phyloP scores from a whole-genome alignment of 2,113 vertebrate genomes.

The Lycocorax pyrrhopterus region DNA sequence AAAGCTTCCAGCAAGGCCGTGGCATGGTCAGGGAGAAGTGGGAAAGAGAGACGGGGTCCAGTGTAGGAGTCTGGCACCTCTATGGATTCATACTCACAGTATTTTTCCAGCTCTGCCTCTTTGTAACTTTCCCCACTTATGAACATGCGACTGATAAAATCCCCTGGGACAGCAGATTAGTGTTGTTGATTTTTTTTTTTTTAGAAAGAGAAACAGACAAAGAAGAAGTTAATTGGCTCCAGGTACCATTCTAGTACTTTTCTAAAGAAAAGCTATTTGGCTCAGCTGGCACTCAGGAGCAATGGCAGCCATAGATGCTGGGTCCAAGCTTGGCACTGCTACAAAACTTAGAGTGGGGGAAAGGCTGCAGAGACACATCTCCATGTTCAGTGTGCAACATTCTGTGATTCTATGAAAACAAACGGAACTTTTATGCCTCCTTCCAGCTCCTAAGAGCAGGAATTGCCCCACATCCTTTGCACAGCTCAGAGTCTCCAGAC shows the following conservation, averaged over 20 bases:
- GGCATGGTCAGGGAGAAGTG: slow-evolving; percentile 80
- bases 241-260: background rate
- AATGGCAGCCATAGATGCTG: background rate
- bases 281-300: background rate
- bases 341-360: background rate
- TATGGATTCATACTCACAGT: slow-evolving; percentile 77
- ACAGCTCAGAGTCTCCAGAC: background rate
- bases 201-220: background rate
- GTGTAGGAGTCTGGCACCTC: slow-evolving; percentile 78
- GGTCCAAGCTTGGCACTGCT: background rate
- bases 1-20: slow-evolving; percentile 88
- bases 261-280: background rate
- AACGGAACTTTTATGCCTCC: background rate
- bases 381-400: background rate
- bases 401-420: background rate
- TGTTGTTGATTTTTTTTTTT: background rate
- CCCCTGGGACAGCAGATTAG: slow-evolving; percentile 67
- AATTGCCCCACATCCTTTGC: background rate
- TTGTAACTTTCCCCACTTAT: slow-evolving; percentile 70
- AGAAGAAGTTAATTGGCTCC: background rate
- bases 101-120: slow-evolving; percentile 75
- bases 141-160: slow-evolving; percentile 85
- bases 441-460: background rate
- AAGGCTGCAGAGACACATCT: background rate
- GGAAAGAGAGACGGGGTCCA: slow-evolving; percentile 85